A percentile compares a stretch with the other conserved stretches of the same genome.
Evolutionary conservation across 2,888 invertebrate species (phyloP).

Genomic region (Chirona hameri): DNA sequence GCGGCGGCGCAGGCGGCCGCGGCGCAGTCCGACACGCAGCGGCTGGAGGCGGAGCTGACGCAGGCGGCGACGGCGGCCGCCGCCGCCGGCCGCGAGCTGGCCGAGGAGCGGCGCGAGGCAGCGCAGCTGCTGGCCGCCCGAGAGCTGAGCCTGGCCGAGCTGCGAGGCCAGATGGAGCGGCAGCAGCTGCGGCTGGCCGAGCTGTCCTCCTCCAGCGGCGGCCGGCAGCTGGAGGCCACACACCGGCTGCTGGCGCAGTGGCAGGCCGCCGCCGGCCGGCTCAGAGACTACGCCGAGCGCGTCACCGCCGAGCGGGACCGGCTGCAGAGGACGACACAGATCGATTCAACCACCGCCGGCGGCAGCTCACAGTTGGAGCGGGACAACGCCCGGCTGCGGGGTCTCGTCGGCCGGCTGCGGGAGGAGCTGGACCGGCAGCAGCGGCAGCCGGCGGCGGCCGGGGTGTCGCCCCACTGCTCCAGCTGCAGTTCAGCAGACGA

Average conservation of each 20-base stretch:
- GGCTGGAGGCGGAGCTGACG: not conserved
- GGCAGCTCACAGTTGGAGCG: not conserved
- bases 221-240: not conserved
- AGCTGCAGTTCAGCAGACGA: not conserved
- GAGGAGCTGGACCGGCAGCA: not conserved
- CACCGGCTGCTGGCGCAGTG: conserved; percentile 1
- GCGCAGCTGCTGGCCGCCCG: not conserved
- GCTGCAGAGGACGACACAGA: not conserved
- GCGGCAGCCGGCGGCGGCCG: not conserved
- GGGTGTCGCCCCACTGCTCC: conserved; percentile 1
- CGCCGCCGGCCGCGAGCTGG: not conserved
- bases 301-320: not conserved
- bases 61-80: not conserved
- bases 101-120: conserved; percentile 12
- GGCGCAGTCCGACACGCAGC: not conserved
- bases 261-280: not conserved
- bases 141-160: conserved; percentile 8
- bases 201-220: not conserved
- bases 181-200: not conserved
- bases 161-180: not conserved
- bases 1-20: not conserved
- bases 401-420: not conserved
- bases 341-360: not conserved
- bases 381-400: not conserved
- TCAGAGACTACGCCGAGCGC: conserved; percentile 1